Evolutionary conservation across 1,140 invertebrate genomes (phyloP), one percentile per base, ranked within the genome.

Genomic region (Heterodera carotae): DNA sequence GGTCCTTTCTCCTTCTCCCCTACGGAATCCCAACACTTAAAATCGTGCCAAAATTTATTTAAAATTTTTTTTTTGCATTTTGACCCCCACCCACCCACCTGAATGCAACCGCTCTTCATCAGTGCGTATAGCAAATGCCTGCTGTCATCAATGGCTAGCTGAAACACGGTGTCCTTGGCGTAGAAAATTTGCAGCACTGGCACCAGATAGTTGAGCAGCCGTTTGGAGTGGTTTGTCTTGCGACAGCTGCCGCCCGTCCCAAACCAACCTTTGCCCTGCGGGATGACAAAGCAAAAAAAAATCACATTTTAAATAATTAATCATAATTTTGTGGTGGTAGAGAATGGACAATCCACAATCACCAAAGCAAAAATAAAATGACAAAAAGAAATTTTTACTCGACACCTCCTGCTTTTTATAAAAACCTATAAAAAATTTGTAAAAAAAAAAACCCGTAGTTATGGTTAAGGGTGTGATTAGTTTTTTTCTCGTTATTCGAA

Each of bases 141-240:
- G 36, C 91, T 92, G 85, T 97, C 92, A 88, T 99, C 97, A 29
- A 97, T 90, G 76, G 92, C 92, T 84, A 98, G 94, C 89, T 96
- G 94, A 64, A 92, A 89, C 79, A 98, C 92, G 0, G 94, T 91
- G 90, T 98, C 95, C 75, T 85, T 85, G 87, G 93, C 93, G 39
- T 91, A 81, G 89, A 98, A 97, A n/a, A 93, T 93, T 15, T 94
- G 95, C 3, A 97, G 91, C 39, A 98, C 89, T 86, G 93, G 95
- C n/a, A 82, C 69, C 10, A 82, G 59, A 34, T 71, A 80, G 66
- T 79, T 79, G 39, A 79, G 34, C 39, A 82, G 56, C 15, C 77
- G 48, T 69, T 84, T 84, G 22, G 81, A 83, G 27, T 72, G 93
- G 89, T 98, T 98, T 2, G 97, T 91, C 90, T 93, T 89, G 53